These are phyloP conservation scores for Arge pagana DNA, from an alignment of 2,888 invertebrate genomes.

Conservation along the genomic window DNA sequence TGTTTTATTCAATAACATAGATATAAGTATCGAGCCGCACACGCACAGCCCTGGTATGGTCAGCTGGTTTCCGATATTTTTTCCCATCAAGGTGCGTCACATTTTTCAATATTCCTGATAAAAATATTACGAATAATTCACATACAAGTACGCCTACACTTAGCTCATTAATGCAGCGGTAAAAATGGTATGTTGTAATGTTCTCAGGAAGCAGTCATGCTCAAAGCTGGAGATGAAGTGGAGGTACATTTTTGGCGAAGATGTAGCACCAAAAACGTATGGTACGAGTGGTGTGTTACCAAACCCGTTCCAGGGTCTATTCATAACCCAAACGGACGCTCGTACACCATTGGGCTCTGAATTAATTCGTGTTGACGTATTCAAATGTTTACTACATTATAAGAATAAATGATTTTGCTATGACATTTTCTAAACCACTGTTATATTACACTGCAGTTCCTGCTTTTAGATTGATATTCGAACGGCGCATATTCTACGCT, in stretches of 20 bases:
- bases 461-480: too few relatives aligned
- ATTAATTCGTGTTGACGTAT: too few relatives aligned
- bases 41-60: conserved; percentile 92
- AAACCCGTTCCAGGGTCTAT: conserved; percentile 65
- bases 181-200: background rate
- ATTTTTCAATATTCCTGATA: too few relatives aligned
- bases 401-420: too few relatives aligned
- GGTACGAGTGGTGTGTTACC: conserved; percentile 93
- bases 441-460: too few relatives aligned
- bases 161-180: too few relatives aligned
- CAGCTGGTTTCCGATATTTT: conserved; percentile 97
- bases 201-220: conserved; percentile 72
- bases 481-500: too few relatives aligned
- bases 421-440: too few relatives aligned
- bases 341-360: conserved; percentile 71
- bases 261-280: conserved; percentile 78
- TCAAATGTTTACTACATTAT: too few relatives aligned
- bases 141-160: too few relatives aligned
- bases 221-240: conserved; percentile 73
- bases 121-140: background rate
- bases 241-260: conserved; percentile 88
- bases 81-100: conserved; percentile 87
- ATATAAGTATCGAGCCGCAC: conserved; percentile 86
- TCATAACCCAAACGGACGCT: conserved; percentile 76
- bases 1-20: conserved; percentile 80